Percentiles rank a stretch among this genome's conserved stretches.
phyloP scores from a whole-genome alignment of 2,113 vertebrate species.

The Corvus hawaiiensis region DNA sequence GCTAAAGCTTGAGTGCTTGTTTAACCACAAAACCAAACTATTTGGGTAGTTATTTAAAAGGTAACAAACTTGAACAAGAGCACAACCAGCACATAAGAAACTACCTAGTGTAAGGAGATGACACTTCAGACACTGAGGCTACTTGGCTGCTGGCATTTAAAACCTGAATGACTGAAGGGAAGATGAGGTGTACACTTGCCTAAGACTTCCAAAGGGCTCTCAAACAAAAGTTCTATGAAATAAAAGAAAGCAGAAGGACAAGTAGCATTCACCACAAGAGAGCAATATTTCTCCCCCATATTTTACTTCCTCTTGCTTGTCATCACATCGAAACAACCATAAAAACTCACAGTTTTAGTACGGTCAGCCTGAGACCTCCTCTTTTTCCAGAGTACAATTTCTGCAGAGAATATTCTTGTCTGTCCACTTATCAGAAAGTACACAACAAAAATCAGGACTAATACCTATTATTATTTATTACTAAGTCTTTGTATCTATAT shows the following conservation, averaged over 20 bases:
- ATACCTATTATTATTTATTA: not conserved
- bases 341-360: not conserved
- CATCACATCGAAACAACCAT: not conserved
- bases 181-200: not conserved
- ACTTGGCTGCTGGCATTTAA: slow-evolving; percentile 33
- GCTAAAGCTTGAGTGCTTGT: not conserved
- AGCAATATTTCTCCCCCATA: accelerated
- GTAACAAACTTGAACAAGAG: not conserved
- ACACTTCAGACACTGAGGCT: slow-evolving; percentile 28
- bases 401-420: not conserved
- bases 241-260: slow-evolving; percentile 28
- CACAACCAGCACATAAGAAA: not conserved
- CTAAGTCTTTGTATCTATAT: not conserved
- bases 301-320: not conserved
- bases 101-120: slow-evolving; percentile 16
- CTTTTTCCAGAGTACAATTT: not conserved
- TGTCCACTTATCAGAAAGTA: not conserved
- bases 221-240: slow-evolving; percentile 36
- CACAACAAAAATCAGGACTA: not conserved
- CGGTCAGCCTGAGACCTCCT: accelerated
- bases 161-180: not conserved
- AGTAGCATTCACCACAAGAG: not conserved
- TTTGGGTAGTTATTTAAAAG: not conserved
- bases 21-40: not conserved
- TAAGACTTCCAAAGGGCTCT: slow-evolving; percentile 50